phyloP scores from a whole-genome alignment of 1,140 invertebrate species.

The Aricia agestis region DNA sequence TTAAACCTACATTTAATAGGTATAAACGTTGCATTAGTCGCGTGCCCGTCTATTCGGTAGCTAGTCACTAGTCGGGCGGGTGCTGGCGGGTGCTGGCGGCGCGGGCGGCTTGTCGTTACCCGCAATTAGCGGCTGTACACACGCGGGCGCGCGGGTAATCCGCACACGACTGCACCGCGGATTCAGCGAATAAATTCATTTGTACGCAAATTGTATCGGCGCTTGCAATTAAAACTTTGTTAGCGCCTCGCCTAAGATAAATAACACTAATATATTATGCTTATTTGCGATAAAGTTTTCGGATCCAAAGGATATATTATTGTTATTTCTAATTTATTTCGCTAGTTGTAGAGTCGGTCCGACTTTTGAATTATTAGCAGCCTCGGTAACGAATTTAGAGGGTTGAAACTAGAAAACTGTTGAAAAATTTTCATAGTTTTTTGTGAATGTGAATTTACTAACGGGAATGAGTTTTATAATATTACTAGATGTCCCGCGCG shows the following conservation, averaged over 20 bases:
- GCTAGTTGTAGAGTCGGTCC: conserved; percentile 36
- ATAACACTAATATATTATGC: conserved; percentile 75
- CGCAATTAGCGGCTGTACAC: conserved; percentile 68
- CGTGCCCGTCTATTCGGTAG: not conserved
- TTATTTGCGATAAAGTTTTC: conserved; percentile 69
- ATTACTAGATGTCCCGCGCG: no score
- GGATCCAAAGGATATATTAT: conserved; percentile 72
- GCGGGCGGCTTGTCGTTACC: conserved; percentile 51
- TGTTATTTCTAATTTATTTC: conserved; percentile 73
- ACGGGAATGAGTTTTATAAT: no score
- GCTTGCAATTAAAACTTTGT: conserved; percentile 75
- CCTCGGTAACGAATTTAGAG: not conserved
- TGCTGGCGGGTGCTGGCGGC: not conserved
- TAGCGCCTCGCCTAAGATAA: conserved; percentile 72
- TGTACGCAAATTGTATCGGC: conserved; percentile 75
- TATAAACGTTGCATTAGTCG: not conserved
- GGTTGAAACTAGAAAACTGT: no score
- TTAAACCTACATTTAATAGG: not conserved
- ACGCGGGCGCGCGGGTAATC: conserved; percentile 45
- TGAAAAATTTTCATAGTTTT: no score
- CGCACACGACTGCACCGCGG: conserved; percentile 65
- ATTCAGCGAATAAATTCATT: conserved; percentile 75
- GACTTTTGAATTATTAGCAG: not conserved
- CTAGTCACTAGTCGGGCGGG: not conserved
- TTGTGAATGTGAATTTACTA: no score